phyloP scores from a whole-genome alignment of 2,888 invertebrate genomes.

The Oasisia sp. region DNA sequence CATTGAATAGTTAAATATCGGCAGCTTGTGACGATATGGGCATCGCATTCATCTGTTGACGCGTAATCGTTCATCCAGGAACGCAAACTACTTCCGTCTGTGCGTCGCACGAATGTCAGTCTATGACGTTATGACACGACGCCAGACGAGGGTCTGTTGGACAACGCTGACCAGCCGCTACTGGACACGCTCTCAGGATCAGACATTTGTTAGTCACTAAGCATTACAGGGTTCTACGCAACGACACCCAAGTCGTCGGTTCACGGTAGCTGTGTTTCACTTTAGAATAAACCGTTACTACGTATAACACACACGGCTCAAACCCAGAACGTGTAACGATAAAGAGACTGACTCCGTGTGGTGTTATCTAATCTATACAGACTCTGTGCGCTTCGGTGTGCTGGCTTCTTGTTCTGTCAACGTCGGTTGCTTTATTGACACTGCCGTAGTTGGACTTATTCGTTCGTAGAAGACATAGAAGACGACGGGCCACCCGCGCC shows the following conservation, averaged over 20 bases:
- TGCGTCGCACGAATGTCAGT: neutral
- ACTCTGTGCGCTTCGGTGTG: neutral
- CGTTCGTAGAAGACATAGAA: neutral
- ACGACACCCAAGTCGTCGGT: neutral
- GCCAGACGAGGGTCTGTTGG: neutral
- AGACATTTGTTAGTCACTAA: neutral
- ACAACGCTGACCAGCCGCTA: neutral
- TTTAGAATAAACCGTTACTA: neutral
- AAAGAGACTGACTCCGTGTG: neutral
- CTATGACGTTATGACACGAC: neutral
- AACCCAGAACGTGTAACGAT: neutral
- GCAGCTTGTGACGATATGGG: neutral
- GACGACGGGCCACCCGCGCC: neutral
- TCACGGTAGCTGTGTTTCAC: neutral
- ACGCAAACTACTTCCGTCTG: neutral
- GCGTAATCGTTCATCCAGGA: neutral
- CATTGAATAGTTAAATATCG: neutral
- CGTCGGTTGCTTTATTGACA: neutral
- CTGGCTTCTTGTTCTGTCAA: neutral
- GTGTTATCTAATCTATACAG: neutral
- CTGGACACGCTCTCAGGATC: neutral
- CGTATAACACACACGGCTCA: neutral
- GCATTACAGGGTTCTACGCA: constrained; percentile 6
- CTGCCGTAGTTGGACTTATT: neutral
- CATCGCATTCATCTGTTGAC: neutral